Evolutionary conservation across 2,797 vertebrate species (phyloP), one percentile per base, ranked within the genome.

Genomic region (Falco cherrug): DNA sequence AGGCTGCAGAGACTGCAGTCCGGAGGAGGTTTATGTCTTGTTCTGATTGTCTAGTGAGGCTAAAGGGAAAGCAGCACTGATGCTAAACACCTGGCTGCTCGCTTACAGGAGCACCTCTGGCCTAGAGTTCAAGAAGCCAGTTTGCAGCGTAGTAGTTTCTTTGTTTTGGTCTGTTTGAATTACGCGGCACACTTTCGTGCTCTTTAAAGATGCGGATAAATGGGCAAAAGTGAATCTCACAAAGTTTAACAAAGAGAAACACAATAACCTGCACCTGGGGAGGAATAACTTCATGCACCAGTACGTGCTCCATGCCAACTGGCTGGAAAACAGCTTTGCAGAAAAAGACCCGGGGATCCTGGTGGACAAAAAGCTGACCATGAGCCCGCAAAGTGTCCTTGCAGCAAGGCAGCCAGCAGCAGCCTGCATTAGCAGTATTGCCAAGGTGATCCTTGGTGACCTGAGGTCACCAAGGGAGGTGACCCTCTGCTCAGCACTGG

Each of bases 221-320:
- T 6, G 13, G 45, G 25, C 19, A 84, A 87, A 78, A 0, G 1
- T 31, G 48, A 78, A 78, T 48, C 21, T 93, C 3, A 37, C 2
- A 1, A 80, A 81, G 24, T 70, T 70, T 11, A 56, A 29, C 6
- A 28, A 43, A 50, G 53, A 48, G 10, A 51, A 63, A 37, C 25
- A 9, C 37, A 24, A 28, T 9, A 26, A 65, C 29, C 59, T 21
- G 6, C 26, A 50, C 14, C 35, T 33, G 47, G 18, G 54, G 45
- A 74, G 11, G 37, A 90, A 92, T 22, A 86, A 91, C 14, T 17
- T 84, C 33, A 33, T 0, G 14, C 24, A 91, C 9, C 10, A 70
- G 39, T 19, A 43, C 29, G 28, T 0, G 0, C n/a, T 57, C 16
- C 22, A 41, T 41, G 48, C 48, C 16, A 18, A 45, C 43, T 45